Evolutionary conservation across 2,113 vertebrate species (phyloP), one percentile per base, ranked within the genome.

Genomic region (Galemys pyrenaicus): DNA sequence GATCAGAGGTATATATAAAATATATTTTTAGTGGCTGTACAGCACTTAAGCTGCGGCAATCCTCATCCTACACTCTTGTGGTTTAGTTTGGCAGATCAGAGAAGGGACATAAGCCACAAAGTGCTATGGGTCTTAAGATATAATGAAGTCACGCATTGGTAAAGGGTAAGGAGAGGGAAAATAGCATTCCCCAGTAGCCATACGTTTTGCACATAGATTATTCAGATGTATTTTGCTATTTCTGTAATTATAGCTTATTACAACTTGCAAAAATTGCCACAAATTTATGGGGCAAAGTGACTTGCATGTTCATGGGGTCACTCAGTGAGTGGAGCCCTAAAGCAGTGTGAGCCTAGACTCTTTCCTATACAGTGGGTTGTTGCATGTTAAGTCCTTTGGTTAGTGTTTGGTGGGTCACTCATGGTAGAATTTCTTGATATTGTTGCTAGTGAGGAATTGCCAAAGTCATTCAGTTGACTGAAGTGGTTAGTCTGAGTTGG

Each of bases 131-230:
- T 93, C 87, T 93, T 62, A 93, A 87, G 79, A 67, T 71, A 64
- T 87, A 94, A 94, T 96, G 94, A 97, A 94, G 94, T 97, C 95
- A 97, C 95, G 56, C 71, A 60, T 97, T 96, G 95, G 89, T 95
- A 96, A 95, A 85, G 83, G 37, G 37, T 62, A n/a, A 54, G 20
- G 49, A 82, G 16, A 64, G 75, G 49, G 56, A 20, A 85, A 60
- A 67, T 68, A 44, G 16, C 60, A 79, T 91, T 97, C 89, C 80
- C 39, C 83, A 80, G 0, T 39, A 77, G 32, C 67, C n/a, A 62
- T 67, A n/a, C 46, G 28, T 58, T 80, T 84, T 92, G 54, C 62
- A 56, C 9, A 26, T 78, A 41, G 39, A 75, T 65, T 32, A 15
- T 70, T 58, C 51, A 54, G 41, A 70, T 49, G 28, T 2, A 24